Base-by-base conservation (phyloP, 2,113 vertebrate genomes). In the Empidonax alnorum region DNA sequence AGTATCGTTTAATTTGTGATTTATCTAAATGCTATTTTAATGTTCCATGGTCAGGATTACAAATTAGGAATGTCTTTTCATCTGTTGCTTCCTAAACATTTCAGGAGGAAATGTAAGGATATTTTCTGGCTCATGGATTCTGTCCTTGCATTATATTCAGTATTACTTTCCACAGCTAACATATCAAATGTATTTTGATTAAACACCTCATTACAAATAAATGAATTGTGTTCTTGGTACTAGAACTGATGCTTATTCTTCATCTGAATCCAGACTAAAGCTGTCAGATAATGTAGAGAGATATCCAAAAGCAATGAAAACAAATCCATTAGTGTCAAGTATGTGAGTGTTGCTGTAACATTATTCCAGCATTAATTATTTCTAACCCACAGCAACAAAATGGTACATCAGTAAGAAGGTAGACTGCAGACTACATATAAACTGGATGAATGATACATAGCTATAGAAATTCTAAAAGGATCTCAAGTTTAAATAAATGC, bases 171-270 rank as follows among this genome's bases (percentile, higher is more conserved):
- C 17, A 61, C 9, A 52, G 35, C 56, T 77, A 65, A 61, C 61
- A 20, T 56, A 69, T 63, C 6, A 69, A 91, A 71, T 68, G 31
- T 44, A 49, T 78, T 95, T 91, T 89, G 66, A 81, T 84, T 81
- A 90, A 81, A 61, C 12, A 50, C 23, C 27, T 87, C 66, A 73
- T 95, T 88, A 91, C 39, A 85, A 93, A 56, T 23, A 89, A 87
- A 85, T 71, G 18, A 62, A 35, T 72, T 46, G 14, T 87, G 12
- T 85, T 66, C n/a, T 80, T 63, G 52, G 35, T 73, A 44, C 19
- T 69, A 65, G 73, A 83, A 69, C 27, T 69, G 47, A 66, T 22
- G 63, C 22, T 58, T 58, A 50, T 39, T 67, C 55, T 85, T 74
- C 20, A 65, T 7, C 35, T 74, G 25, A 65, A 50, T 82, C 62